These are phyloP conservation scores for Eupithecia tripunctaria DNA, from an alignment of 2,888 invertebrate species.

Conservation along the genomic window DNA sequence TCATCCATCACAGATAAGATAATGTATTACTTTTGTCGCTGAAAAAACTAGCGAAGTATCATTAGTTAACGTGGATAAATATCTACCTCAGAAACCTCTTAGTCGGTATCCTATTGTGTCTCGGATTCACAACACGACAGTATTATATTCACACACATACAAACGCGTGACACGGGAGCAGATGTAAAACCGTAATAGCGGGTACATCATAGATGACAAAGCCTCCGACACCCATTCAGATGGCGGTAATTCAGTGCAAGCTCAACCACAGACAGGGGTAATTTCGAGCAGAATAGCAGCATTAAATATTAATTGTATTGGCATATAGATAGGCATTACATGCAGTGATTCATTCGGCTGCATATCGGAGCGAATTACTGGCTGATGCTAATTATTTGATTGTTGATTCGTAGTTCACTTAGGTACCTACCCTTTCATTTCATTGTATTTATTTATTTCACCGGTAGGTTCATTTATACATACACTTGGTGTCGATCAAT, in stretches of 20 bases:
- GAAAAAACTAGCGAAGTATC: conserved; percentile 23
- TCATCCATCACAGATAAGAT: conserved; percentile 40
- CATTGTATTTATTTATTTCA: no score
- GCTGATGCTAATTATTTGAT: conserved; percentile 65
- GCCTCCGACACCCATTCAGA: conserved; percentile 68
- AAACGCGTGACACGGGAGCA: conserved; percentile 32
- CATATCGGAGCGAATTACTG: conserved; percentile 60
- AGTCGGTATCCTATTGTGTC: conserved; percentile 26
- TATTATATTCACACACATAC: conserved; percentile 14
- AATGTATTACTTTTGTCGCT: conserved; percentile 29
- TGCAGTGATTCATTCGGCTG: conserved; percentile 67
- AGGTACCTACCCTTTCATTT: conserved; percentile 37
- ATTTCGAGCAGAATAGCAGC: conserved; percentile 75
- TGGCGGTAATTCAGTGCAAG: conserved; percentile 76
- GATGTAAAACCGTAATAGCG: conserved; percentile 45
- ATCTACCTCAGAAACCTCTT: conserved; percentile 27
- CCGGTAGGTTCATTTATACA: no score
- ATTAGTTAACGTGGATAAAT: conserved; percentile 26
- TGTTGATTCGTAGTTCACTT: conserved; percentile 47
- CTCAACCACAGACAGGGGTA: conserved; percentile 75
- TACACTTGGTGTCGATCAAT: no score
- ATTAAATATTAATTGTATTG: conserved; percentile 82
- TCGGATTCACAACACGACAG: conserved; percentile 20
- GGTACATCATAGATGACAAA: conserved; percentile 56
- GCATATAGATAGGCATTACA: conserved; percentile 76